Evolutionary conservation across 2,888 invertebrate genomes (phyloP), one percentile per base, ranked within the genome.

Genomic region (Pyrrhosoma nymphula): DNA sequence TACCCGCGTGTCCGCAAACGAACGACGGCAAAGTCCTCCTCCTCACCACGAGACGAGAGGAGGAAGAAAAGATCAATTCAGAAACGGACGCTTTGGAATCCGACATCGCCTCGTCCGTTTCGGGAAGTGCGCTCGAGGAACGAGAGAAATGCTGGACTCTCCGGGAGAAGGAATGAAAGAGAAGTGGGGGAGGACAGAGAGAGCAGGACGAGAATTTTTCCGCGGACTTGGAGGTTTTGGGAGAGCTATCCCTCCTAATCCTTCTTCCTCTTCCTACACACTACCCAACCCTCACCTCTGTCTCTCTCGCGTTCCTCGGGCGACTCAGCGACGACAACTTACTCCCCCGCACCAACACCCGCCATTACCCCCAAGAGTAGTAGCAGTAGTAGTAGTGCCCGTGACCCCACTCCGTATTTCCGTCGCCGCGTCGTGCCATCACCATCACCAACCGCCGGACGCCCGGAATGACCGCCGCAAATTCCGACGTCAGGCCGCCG

Each of bases 391-490:
- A n/a, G n/a, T n/a, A n/a, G n/a, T n/a, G n/a, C 69, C n/a, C 82
- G 82, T 35, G 82, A 82, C 82, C 82, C 82, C 35, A 82, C 69
- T 26, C 35, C 82, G 82, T 82, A 82, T 82, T 82, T 82, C 82
- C 82, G 82, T 14, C 69, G n/a, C n/a, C 82, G 30, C 82, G 82
- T 35, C 82, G 82, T 82, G 82, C 82, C 82, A 35, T 82, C 69
- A 69, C 47, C 47, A 47, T 16, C 60, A 60, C 60, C 69, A n/a
- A 26, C 89, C 47, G 23, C 55, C 89, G 89, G 89, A 89, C 89
- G 89, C 89, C 56, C 20, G 91, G 91, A 91, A 39, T 91, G 91
- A 91, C 91, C 91, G 39, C 91, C 47, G 91, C 91, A 91, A 91
- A 91, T 91, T 91, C 91, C 91, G 63, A 35, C 39, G 91, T 91